Evolutionary conservation across 2,888 invertebrate species (phyloP).

Genomic region (Rhagium mordax): DNA sequence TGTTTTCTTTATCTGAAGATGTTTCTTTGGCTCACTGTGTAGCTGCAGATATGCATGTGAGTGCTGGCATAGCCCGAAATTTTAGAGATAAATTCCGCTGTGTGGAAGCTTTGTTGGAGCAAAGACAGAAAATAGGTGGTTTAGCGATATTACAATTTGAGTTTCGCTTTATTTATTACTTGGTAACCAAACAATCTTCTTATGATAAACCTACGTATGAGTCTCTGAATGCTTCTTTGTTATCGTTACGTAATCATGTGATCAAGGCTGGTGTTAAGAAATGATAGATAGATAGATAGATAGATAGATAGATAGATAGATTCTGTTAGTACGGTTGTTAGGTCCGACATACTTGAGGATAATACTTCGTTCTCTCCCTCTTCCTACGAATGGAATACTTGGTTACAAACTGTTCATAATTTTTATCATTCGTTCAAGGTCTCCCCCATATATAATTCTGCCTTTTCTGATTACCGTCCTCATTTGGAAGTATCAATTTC

Average conservation of each 20-base stretch:
- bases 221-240: not conserved
- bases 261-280: not conserved
- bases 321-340: not conserved
- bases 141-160: no score
- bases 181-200: no score
- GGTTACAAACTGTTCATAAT: not conserved
- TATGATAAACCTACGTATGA: slow-evolving; percentile 1
- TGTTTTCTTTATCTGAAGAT: no score
- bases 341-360: not conserved
- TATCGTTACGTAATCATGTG: not conserved
- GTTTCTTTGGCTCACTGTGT: no score
- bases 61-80: no score
- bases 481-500: not conserved
- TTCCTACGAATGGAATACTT: not conserved
- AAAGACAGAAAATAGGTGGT: no score
- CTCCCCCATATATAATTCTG: not conserved
- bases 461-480: not conserved
- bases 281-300: not conserved
- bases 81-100: no score
- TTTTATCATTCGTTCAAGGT: not conserved
- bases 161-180: no score
- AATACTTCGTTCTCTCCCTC: not conserved
- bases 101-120: no score
- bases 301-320: not conserved
- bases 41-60: no score